Conservation (phyloP, 92 coral and sea anemone genomes). For the Zoanthus solanderi region DNA sequence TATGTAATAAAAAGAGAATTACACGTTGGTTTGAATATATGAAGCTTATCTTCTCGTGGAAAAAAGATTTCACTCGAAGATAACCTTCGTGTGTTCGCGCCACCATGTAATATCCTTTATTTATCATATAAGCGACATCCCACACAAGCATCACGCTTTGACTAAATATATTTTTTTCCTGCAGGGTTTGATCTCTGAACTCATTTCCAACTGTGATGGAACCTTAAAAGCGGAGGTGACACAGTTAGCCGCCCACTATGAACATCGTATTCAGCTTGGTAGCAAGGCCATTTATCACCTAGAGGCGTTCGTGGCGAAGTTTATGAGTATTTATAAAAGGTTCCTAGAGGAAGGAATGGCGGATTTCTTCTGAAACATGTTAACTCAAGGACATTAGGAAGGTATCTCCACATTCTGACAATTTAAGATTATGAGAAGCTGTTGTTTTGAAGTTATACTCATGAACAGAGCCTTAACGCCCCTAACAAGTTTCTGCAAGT, state of each 20-base stretch:
- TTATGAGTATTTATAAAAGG: constrained; percentile 95
- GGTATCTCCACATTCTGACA: neutral
- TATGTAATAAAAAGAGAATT: too few species aligned
- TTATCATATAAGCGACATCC: too few species aligned
- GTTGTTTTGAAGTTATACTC: neutral
- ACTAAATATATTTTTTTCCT: neutral
- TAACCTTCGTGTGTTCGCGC: too few species aligned
- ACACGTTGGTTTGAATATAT: too few species aligned
- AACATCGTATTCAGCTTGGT: constrained; percentile 94
- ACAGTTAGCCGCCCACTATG: constrained; percentile 93
- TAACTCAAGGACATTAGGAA: neutral
- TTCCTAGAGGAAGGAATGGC: constrained; percentile 99
- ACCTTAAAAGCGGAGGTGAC: constrained; percentile 93
- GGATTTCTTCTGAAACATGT: constrained; percentile 73
- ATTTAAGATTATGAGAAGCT: neutral
- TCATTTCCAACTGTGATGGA: constrained; percentile 96
- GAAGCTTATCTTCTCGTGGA: too few species aligned
- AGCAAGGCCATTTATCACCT: constrained; percentile 95
- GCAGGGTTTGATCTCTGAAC: constrained; percentile 87
- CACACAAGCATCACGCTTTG: neutral
- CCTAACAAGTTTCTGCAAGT: too few species aligned
- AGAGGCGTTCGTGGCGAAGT: constrained; percentile 97
- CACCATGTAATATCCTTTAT: too few species aligned
- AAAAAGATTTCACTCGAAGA: too few species aligned
- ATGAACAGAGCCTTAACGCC: neutral